These are phyloP conservation scores for Clytia hemisphaerica DNA, from an alignment of 30 jellyfish, hydroid and myxozoan genomes.

Conservation along the genomic window DNA sequence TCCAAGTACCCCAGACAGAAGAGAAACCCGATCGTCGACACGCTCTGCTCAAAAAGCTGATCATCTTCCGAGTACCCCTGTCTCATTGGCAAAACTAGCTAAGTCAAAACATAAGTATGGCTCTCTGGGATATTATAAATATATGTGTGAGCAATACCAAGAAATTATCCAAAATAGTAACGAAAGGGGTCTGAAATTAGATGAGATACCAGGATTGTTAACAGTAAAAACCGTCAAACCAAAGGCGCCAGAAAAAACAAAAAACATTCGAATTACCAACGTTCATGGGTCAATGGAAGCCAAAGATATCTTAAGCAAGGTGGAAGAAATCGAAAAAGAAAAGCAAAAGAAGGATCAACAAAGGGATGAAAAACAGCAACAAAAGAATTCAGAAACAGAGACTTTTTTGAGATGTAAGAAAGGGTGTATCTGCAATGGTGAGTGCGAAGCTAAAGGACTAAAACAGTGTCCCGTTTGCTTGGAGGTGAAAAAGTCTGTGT, in stretches of 20 bases:
- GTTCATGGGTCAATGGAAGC: conserved; percentile 25
- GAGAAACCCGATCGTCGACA: neutral
- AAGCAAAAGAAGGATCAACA: neutral
- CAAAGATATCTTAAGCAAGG: neutral
- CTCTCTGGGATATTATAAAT: neutral
- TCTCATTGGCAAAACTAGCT: conserved; percentile 12
- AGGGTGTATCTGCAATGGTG: conserved; percentile 12
- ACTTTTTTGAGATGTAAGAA: conserved; percentile 2
- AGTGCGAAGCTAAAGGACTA: too few relatives aligned
- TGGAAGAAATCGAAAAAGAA: neutral
- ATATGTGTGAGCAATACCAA: conserved; percentile 16
- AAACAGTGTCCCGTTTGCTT: too few relatives aligned
- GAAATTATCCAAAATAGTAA: neutral
- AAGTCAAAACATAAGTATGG: too few relatives aligned
- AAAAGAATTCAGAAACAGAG: conserved; percentile 1
- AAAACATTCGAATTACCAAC: neutral
- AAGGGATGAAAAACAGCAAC: neutral
- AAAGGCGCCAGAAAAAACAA: neutral
- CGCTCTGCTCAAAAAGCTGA: neutral
- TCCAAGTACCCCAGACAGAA: conserved; percentile 12
- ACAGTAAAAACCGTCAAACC: neutral
- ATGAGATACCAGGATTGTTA: conserved; percentile 5
- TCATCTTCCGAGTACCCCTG: too few relatives aligned
- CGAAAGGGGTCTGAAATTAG: conserved; percentile 6
- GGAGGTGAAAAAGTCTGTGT: too few relatives aligned